Evolutionary conservation across 2,113 vertebrate genomes (phyloP).

Genomic region (Zingel zingel): DNA sequence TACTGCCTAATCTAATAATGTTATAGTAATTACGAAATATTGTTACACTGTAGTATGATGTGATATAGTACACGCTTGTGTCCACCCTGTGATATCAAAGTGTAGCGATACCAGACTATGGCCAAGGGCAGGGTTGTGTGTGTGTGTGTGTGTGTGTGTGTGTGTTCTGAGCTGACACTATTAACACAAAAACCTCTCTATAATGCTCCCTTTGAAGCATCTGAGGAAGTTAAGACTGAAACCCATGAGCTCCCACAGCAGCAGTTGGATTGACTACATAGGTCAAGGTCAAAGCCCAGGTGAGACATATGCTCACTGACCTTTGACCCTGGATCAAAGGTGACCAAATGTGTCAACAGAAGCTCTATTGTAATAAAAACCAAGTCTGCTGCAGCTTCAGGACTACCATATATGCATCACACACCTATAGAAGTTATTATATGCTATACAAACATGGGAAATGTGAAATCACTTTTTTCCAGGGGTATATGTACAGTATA

Average conservation of each 20-base stretch:
- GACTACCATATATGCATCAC: fast-evolving
- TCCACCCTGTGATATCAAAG: neutral
- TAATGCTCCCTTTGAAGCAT: constrained; percentile 46
- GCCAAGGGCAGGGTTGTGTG: neutral
- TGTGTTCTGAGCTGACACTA: neutral
- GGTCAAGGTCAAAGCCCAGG: constrained; percentile 54
- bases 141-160: neutral
- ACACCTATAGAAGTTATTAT: neutral
- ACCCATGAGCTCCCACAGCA: constrained; percentile 37
- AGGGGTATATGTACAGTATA: neutral
- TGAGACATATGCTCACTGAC: constrained; percentile 43
- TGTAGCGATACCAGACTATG: no score
- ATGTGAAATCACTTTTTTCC: neutral
- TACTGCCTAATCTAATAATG: neutral
- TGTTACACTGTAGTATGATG: neutral
- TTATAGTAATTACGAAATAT: neutral
- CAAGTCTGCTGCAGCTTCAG: neutral
- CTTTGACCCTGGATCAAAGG: constrained; percentile 49
- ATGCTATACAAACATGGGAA: neutral
- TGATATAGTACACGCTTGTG: neutral
- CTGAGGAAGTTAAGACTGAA: constrained; percentile 17
- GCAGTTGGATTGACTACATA: constrained; percentile 24
- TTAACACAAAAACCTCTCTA: neutral
- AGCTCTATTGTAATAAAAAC: neutral
- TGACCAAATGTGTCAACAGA: constrained; percentile 21